Conservation (phyloP, 1,140 invertebrate genomes). For the Brachionus sp. region DNA sequence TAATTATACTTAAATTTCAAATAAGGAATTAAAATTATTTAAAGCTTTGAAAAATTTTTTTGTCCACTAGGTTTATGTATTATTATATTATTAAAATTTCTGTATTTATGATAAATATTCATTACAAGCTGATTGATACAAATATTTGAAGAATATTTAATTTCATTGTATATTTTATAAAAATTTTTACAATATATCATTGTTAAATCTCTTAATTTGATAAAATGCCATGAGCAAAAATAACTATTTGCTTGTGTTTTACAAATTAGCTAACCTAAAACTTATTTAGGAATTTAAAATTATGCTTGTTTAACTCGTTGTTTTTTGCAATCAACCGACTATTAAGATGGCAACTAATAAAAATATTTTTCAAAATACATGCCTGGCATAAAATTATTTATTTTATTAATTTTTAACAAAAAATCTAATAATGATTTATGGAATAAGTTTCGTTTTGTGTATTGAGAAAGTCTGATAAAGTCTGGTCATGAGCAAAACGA, state of each 20-base stretch:
- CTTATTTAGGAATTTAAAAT: background rate
- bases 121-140: background rate
- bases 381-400: background rate
- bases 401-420: background rate
- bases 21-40: too few relatives aligned
- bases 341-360: background rate
- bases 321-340: background rate
- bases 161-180: background rate
- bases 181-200: background rate
- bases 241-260: background rate
- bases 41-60: too few relatives aligned
- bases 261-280: conserved; percentile 5
- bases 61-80: too few relatives aligned
- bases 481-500: background rate
- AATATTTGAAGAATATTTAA: background rate
- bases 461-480: background rate
- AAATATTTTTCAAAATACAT: background rate
- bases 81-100: too few relatives aligned
- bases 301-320: background rate
- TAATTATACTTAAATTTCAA: too few relatives aligned
- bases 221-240: background rate
- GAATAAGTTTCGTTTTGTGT: background rate
- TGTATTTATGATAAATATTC: background rate
- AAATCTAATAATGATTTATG: background rate
- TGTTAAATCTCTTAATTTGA: background rate